Evolutionary conservation across 2,797 vertebrate genomes (phyloP).

Genomic region (Danio tinwini): DNA sequence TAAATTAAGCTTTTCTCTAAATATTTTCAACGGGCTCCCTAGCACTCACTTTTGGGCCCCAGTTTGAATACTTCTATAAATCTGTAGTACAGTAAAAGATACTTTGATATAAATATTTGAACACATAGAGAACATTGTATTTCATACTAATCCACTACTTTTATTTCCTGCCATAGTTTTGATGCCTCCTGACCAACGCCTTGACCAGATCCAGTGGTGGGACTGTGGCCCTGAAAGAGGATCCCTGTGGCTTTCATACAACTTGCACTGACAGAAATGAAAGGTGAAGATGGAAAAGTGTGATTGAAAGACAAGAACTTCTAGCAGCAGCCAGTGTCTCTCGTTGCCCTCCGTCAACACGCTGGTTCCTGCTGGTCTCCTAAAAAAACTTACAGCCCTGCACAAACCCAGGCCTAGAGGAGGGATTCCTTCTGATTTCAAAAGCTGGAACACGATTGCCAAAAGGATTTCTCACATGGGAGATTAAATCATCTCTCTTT

Average conservation of each 20-base stretch:
- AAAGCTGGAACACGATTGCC: slow-evolving; percentile 50
- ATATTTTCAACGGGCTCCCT: too few relatives aligned
- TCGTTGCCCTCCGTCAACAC: slow-evolving; percentile 38
- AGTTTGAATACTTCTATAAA: not conserved
- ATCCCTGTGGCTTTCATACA: slow-evolving; percentile 46
- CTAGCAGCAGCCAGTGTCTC: slow-evolving; percentile 50
- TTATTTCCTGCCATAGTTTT: slow-evolving; percentile 69
- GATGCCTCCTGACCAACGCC: slow-evolving; percentile 76
- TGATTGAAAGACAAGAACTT: slow-evolving; percentile 11
- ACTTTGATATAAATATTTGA: not conserved
- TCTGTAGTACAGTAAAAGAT: not conserved
- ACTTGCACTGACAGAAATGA: slow-evolving; percentile 47
- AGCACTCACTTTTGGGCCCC: too few relatives aligned
- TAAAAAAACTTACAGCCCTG: slow-evolving; percentile 61
- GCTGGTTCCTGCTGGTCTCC: slow-evolving; percentile 51
- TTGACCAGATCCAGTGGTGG: slow-evolving; percentile 50
- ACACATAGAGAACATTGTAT: not conserved
- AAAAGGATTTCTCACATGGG: slow-evolving; percentile 55
- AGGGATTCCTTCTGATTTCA: slow-evolving; percentile 39
- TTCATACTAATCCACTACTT: slow-evolving; percentile 35
- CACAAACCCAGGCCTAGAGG: slow-evolving; percentile 36
- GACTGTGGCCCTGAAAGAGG: slow-evolving; percentile 47
- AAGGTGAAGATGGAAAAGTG: slow-evolving; percentile 24
- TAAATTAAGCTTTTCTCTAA: too few relatives aligned
- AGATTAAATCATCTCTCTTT: slow-evolving; percentile 59